These are phyloP conservation scores for Ephestia elutella DNA, from an alignment of 1,140 invertebrate genomes.

Conservation along the genomic window DNA sequence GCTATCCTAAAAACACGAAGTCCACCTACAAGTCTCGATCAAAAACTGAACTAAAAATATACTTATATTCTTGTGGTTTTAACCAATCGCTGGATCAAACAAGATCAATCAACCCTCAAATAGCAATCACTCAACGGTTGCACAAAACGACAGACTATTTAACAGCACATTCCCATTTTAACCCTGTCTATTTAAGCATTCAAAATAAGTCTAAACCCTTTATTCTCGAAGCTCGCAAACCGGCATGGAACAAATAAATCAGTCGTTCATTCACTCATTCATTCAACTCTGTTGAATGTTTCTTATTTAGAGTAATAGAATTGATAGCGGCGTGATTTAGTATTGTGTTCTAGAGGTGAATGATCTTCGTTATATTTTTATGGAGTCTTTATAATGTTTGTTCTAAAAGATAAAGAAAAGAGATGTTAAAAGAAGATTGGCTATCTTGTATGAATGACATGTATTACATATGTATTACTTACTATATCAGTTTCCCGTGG, in stretches of 20 bases:
- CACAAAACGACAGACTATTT: neutral
- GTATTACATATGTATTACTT: no score
- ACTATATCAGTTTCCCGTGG: no score
- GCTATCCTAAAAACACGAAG: no score
- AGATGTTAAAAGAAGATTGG: no score
- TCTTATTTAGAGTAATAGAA: neutral
- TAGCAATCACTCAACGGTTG: neutral
- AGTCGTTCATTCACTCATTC: constrained; percentile 38
- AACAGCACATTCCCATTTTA: constrained; percentile 5
- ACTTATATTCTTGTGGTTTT: no score
- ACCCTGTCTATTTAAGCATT: constrained; percentile 40
- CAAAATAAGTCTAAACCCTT: constrained; percentile 41
- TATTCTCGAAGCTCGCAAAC: constrained; percentile 31
- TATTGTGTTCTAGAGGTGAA: neutral
- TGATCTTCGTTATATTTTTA: no score
- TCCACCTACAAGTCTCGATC: no score
- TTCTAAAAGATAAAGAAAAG: no score
- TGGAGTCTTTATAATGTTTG: no score
- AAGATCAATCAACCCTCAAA: neutral
- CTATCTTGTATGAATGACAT: no score
- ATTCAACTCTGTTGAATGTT: constrained; percentile 17
- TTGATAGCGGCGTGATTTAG: neutral
- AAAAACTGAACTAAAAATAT: no score
- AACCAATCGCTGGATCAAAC: neutral
- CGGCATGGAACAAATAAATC: constrained; percentile 52